Base-by-base conservation (phyloP, 2,888 invertebrate genomes). In the Thereva unica region DNA sequence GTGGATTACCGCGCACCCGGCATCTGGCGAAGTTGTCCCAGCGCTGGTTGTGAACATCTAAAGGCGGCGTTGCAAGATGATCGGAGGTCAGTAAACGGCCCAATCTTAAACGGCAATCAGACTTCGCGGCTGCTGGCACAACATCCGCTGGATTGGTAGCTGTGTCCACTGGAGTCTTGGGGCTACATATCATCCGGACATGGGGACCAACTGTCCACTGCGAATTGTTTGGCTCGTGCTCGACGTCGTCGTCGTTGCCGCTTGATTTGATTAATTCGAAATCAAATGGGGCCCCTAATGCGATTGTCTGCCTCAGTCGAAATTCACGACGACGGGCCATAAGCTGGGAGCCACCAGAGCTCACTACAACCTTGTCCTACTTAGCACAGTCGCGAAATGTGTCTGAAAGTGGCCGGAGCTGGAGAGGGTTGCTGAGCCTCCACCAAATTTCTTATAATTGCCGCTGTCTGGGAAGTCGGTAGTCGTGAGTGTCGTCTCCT, bases 231-330 rank as follows among this genome's bases (percentile, higher is more conserved):
- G 56, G 64, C 64, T 52, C 56, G 63, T 55, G 67, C 67, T 42
- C 53, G 49, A 64, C 50, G 67, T 45, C 61, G 57, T 61, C 47
- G 61, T 47, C 52, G 57, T 52, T 56, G 53, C 64, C 66, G 41
- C 38, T 23, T 45, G 67, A 61, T 61, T 61, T 61, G 61, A 61
- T 61, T 61, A 61, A 61, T 61, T 61, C 50, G 50, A 61, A 61
- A 50, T 61, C 61, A 61, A 61, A 61, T 61, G 61, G 61, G 61
- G 61, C 61, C 37, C 61, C 61, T 61, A 61, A 61, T 61, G 61
- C 61, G 61, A 61, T 61, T 61, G 61, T 50, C 61, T 50, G 61
- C 61, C 61, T 50, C 37, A 49, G 61, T 61, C 49, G 50, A 49
- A 61, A 61, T 41, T 49, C 50, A 61, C 49, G 50, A 40, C 41